Evolutionary conservation across 2,888 invertebrate genomes (phyloP), one percentile per base, ranked within the genome.

Genomic region (Stenurella melanura): DNA sequence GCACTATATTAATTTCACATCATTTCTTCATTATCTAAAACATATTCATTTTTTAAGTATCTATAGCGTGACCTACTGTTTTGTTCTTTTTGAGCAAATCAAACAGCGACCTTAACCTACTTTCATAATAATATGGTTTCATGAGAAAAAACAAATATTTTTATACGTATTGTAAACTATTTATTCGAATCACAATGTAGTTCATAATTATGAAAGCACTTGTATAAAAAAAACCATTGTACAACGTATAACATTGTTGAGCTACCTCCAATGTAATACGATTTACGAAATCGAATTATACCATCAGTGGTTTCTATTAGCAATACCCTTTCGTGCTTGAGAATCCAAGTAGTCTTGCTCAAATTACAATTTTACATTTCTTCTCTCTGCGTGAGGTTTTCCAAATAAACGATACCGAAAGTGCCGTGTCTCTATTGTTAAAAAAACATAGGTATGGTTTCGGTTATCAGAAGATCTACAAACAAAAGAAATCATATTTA

Each of bases 361-460:
- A 50, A 50, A n/a, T 50, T 15, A 50, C 6, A 50, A n/a, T 50
- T 50, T n/a, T 50, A n/a, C 50, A 50, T 50, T 50, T 50, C 50
- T 50, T 50, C 50, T 50, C n/a, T 50, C 50, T n/a, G 50, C 50
- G 50, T 50, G 50, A 50, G 50, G n/a, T 50, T 50, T 50, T n/a
- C n/a, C n/a, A 50, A 50, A 50, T n/a, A 50, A 42, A 15, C 5
- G 50, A 50, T 50, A 50, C 50, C 6, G 6, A 15, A 12, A 42
- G 3, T 42, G 42, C 7, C 4, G 10, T 42, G 42, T 42, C 30
- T 42, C 42, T 15, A 12, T 42, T 42, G 42, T 42, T 15, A 11
- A 15, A 42, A 12, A 42, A 15, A 4, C 15, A 42, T 12, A 42
- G 42, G 11, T 42, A 42, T 42, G 42, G 42, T 42, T 42, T 42